A percentile compares a stretch with the other conserved stretches of the same genome.
Conservation (phyloP, 2,797 vertebrate genomes). For the Paramormyrops hopkinsi region DNA sequence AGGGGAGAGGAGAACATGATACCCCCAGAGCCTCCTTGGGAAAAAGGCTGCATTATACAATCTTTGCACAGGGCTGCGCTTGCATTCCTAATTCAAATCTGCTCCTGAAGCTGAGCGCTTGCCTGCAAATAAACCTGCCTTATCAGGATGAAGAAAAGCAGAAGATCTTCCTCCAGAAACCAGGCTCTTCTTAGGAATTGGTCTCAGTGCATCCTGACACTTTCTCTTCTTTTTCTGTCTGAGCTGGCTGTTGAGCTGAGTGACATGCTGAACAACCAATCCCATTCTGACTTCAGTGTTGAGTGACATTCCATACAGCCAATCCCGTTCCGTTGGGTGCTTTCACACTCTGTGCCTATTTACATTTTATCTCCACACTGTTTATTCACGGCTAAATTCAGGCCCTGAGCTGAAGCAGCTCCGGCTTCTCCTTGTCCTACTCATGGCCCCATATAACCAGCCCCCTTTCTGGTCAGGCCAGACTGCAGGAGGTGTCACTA, state of each 20-base stretch:
- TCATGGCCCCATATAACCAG: background rate
- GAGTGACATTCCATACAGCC: background rate
- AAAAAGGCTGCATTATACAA: slow-evolving; percentile 16
- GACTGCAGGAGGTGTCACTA: background rate
- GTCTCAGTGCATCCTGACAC: background rate
- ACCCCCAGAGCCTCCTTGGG: slow-evolving; percentile 17
- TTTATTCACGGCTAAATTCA: background rate
- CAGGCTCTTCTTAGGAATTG: background rate
- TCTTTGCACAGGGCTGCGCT: slow-evolving; percentile 16
- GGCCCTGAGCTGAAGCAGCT: background rate
- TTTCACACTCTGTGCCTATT: background rate
- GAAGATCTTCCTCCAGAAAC: slow-evolving; percentile 6
- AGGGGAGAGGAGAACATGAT: slow-evolving; percentile 18
- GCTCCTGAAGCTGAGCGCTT: background rate
- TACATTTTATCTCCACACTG: background rate
- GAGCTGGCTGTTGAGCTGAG: background rate
- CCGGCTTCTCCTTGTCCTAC: background rate
- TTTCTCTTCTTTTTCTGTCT: background rate
- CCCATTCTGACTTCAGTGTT: background rate
- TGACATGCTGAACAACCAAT: background rate
- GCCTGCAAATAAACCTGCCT: slow-evolving; percentile 22
- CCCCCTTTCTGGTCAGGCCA: background rate
- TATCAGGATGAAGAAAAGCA: background rate
- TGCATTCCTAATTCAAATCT: slow-evolving; percentile 28
- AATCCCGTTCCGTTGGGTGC: background rate